Conservation (phyloP, 2,888 invertebrate genomes). For the Sphecodes monilicornis region DNA sequence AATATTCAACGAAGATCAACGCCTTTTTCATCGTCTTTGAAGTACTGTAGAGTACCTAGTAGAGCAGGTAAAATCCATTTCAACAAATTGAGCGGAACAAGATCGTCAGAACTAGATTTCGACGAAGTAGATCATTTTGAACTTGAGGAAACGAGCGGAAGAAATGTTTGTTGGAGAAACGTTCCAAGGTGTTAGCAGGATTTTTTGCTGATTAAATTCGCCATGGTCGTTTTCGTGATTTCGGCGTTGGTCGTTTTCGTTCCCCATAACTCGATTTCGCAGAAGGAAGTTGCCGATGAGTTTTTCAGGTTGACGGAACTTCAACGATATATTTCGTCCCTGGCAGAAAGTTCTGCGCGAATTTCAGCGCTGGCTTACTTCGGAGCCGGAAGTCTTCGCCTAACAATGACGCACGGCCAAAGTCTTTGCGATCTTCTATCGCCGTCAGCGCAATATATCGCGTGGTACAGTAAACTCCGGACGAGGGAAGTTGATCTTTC, state of each 20-base stretch:
- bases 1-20: not conserved
- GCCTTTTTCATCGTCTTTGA: not conserved
- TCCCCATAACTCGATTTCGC: conserved; percentile 58
- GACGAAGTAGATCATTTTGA: not conserved
- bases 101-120: not conserved
- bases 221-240: conserved; percentile 28
- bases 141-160: not conserved
- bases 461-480: conserved; percentile 20
- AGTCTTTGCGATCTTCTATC: conserved; percentile 43
- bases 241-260: conserved; percentile 25
- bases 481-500: conserved; percentile 24
- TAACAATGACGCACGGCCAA: conserved; percentile 65
- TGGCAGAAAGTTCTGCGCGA: conserved; percentile 51
- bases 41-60: not conserved
- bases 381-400: conserved; percentile 58
- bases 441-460: conserved; percentile 21
- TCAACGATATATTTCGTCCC: conserved; percentile 59
- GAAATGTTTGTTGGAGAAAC: not conserved
- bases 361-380: conserved; percentile 60
- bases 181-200: not conserved
- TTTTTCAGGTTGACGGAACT: conserved; percentile 61
- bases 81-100: not conserved
- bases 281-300: conserved; percentile 62
- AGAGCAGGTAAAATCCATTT: not conserved
- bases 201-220: not conserved